Base-by-base conservation (phyloP, 2,797 vertebrate genomes). In the Propithecus deckenii region DNA sequence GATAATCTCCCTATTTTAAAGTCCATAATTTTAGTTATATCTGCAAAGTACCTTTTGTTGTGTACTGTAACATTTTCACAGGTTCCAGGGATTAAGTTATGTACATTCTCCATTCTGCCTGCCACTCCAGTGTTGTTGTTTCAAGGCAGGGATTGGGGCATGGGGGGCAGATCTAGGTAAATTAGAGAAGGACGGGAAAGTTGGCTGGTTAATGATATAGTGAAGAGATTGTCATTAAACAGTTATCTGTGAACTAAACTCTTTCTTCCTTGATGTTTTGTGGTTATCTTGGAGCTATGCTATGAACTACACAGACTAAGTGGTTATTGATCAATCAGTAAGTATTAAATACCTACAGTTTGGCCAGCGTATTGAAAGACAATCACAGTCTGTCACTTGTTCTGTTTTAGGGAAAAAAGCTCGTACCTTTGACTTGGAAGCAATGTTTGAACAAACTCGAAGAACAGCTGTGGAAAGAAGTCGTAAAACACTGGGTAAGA, bases 391-490 rank as follows among this genome's bases (percentile, higher is more conserved):
- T 81, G 30, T 1, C 25, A 4, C 78, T 91, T 55, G 1, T 7
- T 94, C 12, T 92, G 17, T 97, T 92, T 41, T 96, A 99, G 99
- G 99, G 83, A 99, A 99, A 96, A 99, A 99, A 97, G 99, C 99
- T 32, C 99, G 99, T 35, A 99, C 99, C 0, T 99, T 99, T 98
- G 99, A 99, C 94, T 98, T 99, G 50, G 99, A 99, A 95, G 99
- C 99, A 59, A 99, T 99, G 98, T 99, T 99, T 98, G 99, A 99
- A 96, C 99, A 99, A 97, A 99, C 99, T 2, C 99, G 99, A 80
- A 99, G 99, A 94, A 99, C 99, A 30, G 99, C 99, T 0, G 99
- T 99, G 69, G 99, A 99, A 98, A 99, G 99, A 97, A 99, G 99
- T 98, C 99, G 99, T 61, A 99, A 98, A 50, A 98, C 98, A 7